Evolutionary conservation across 2,797 vertebrate species (phyloP).

Genomic region (Lithobates pipiens): DNA sequence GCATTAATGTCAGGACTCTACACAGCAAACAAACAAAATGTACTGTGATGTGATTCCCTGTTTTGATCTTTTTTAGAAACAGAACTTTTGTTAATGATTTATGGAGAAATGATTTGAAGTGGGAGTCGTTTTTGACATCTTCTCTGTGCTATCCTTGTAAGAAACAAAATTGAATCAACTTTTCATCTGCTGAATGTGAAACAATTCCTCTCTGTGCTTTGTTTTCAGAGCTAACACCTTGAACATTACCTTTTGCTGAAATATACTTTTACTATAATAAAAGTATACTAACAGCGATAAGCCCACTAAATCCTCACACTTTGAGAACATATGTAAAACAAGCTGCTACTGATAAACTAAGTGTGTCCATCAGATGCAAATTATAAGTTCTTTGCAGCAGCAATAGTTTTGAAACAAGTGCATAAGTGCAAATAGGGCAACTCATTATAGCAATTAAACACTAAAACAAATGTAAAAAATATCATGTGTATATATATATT

Average conservation of each 20-base stretch:
- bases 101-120: neutral
- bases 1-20: conserved; percentile 9
- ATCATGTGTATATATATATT: too few relatives aligned
- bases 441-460: too few relatives aligned
- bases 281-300: too few relatives aligned
- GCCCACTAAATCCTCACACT: too few relatives aligned
- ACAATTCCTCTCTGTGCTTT: neutral
- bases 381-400: too few relatives aligned
- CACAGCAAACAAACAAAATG: neutral
- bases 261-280: too few relatives aligned
- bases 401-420: too few relatives aligned
- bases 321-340: too few relatives aligned
- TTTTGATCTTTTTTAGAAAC: conserved; percentile 22
- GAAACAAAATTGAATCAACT: neutral
- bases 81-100: conserved; percentile 33
- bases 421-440: too few relatives aligned
- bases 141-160: neutral
- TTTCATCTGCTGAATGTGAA: neutral
- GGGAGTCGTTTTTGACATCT: neutral
- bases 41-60: conserved; percentile 10
- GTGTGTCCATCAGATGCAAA: too few relatives aligned
- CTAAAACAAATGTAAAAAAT: too few relatives aligned
- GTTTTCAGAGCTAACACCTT: neutral
- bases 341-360: too few relatives aligned
- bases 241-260: neutral